Evolutionary conservation across 2,888 invertebrate genomes (phyloP), one percentile per base, ranked within the genome.

Genomic region (Trypoxylon attenuatum): DNA sequence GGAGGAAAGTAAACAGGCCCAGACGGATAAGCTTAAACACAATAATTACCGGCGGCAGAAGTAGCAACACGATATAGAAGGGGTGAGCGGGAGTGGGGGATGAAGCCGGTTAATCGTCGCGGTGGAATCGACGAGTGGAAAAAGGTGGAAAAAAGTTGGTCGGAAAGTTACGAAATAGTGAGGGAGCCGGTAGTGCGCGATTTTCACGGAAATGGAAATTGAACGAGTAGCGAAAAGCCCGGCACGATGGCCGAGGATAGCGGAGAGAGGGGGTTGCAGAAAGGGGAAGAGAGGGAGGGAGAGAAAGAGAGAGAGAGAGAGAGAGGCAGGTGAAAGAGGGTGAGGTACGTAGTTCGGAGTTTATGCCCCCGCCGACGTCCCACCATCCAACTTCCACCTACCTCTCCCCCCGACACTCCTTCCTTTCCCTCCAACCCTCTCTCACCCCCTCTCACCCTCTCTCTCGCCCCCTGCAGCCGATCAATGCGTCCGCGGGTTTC

Each of bases 401-500:
- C 46, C 87, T 82, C 45, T 45, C 45, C n/a, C 10, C 33, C 10
- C 13, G n/a, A 1, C 33, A 13, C 10, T 4, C 33, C 33, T 13
- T 10, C 33, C 3, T 1, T 8, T 13, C 33, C 2, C 33, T 33
- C 33, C 6, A 4, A 3, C 33, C 10, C 33, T 33, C n/a, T 4
- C 83, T 84, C 88, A 88, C 89, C 88, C 84, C 88, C 87, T 84
- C 85, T 86, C 87, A 57, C 61, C 52, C 75, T 56, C 71, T 54
- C 71, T 60, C 73, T 63, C 73, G 27, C 76, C 76, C n/a, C 82
- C 80, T 80, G 88, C 89, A 89, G 89, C 84, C 86, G 84, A 84
- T 85, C 84, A 85, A 88, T 84, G 85, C 86, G 84, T 82, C 80
- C 82, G 83, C 84, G 86, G 86, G 84, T 87, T 87, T 87, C 87